Evolutionary conservation across 2,113 vertebrate genomes (phyloP).

Genomic region (Polypterus bichir): DNA sequence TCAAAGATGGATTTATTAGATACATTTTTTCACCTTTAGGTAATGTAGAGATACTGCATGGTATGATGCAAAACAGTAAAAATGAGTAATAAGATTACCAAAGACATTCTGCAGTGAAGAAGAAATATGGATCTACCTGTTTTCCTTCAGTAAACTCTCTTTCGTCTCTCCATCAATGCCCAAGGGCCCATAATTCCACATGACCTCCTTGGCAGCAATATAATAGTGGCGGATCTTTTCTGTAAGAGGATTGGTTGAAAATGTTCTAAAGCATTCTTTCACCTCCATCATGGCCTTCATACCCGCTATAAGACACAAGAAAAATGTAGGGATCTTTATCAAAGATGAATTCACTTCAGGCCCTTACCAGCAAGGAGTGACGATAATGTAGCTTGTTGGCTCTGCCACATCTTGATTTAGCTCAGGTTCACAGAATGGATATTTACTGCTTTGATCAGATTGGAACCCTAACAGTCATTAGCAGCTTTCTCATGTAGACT

Average conservation of each 20-base stretch:
- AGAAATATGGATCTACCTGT: not conserved
- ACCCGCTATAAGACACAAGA: constrained; percentile 36
- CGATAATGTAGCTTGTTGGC: not conserved
- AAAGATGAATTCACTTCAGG: not conserved
- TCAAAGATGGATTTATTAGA: too few species aligned
- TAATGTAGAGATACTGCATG: too few species aligned
- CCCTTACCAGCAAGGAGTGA: too few species aligned
- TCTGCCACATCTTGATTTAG: not conserved
- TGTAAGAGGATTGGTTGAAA: not conserved
- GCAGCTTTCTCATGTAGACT: too few species aligned
- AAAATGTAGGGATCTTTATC: not conserved
- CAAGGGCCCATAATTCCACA: constrained; percentile 46
- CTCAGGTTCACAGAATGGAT: not conserved
- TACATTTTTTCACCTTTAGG: too few species aligned
- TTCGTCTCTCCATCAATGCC: constrained; percentile 18
- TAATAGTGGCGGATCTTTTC: constrained; percentile 46
- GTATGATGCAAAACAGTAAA: too few species aligned
- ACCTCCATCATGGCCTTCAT: constrained; percentile 54
- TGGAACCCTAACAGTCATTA: too few species aligned
- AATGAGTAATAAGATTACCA: too few species aligned
- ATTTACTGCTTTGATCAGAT: too few species aligned
- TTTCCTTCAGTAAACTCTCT: not conserved
- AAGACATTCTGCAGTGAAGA: too few species aligned
- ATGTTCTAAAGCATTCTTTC: constrained; percentile 31
- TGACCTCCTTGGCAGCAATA: constrained; percentile 47